Evolutionary conservation across 92 coral and sea anemone species (phyloP).

Genomic region (Epizoanthus illoricatus): DNA sequence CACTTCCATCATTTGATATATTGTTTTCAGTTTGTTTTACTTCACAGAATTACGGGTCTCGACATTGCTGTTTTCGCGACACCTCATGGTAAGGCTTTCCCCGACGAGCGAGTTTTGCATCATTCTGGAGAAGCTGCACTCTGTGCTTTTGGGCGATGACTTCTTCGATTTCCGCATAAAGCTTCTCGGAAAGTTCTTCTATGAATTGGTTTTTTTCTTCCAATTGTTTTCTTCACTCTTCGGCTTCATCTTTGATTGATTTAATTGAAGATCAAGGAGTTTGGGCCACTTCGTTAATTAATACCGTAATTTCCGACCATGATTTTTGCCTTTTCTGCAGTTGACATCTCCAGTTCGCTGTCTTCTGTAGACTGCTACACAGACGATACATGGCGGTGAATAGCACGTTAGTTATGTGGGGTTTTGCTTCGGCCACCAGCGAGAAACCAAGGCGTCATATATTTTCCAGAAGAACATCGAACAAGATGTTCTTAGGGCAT

Average conservation of each 20-base stretch:
- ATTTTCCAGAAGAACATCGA: not conserved
- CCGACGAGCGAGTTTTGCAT: no score
- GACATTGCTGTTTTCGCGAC: not conserved
- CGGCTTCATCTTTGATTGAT: not conserved
- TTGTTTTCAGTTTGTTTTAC: no score
- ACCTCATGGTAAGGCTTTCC: no score
- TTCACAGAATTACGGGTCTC: no score
- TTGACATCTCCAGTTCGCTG: not conserved
- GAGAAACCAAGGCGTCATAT: constrained; percentile 15
- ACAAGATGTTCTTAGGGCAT: not conserved
- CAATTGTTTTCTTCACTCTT: not conserved
- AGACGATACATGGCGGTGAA: not conserved
- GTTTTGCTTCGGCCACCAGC: constrained; percentile 14
- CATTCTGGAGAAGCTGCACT: no score
- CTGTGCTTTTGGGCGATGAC: not conserved
- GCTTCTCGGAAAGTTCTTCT: not conserved
- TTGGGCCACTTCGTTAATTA: not conserved
- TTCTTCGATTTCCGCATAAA: not conserved
- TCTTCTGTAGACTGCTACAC: not conserved
- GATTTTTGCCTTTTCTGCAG: not conserved
- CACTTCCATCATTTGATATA: no score
- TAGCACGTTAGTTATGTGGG: not conserved
- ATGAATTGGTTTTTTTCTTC: not conserved
- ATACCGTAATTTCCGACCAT: not conserved
- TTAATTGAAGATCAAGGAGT: not conserved